Conservation (phyloP, 2,888 invertebrate species). For the Rhorus exstirpatorius region DNA sequence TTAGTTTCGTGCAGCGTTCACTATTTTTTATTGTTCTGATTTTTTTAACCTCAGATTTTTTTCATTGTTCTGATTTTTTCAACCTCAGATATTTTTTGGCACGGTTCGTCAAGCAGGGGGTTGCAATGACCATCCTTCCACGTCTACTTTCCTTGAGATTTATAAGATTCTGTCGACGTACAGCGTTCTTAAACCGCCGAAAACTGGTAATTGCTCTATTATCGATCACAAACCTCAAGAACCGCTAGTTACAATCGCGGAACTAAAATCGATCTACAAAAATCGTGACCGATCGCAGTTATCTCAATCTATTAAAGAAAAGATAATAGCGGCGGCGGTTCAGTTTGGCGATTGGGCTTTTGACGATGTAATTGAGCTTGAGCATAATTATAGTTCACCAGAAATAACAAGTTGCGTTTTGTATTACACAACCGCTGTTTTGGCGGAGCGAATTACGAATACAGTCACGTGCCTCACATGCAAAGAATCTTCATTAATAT, state of each 20-base stretch:
- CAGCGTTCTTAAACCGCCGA: conserved; percentile 54
- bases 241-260: conserved; percentile 55
- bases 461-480: conserved; percentile 52
- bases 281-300: conserved; percentile 40
- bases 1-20: conserved; percentile 25
- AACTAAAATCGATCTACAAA: conserved; percentile 61
- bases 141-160: conserved; percentile 21
- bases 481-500: conserved; percentile 50
- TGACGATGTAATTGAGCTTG: conserved; percentile 50
- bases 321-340: conserved; percentile 38
- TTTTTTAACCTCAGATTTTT: conserved; percentile 29
- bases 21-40: conserved; percentile 23
- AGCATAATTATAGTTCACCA: conserved; percentile 61
- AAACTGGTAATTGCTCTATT: conserved; percentile 62
- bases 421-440: conserved; percentile 57
- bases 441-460: conserved; percentile 51
- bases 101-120: conserved; percentile 45
- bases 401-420: conserved; percentile 57
- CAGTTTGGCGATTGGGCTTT: conserved; percentile 58
- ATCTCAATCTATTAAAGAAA: neutral
- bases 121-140: conserved; percentile 36
- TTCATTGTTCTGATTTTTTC: conserved; percentile 39
- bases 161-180: conserved; percentile 62
- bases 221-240: conserved; percentile 12
- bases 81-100: conserved; percentile 27